A percentile compares a stretch with the other conserved stretches of the same genome.
Conservation (phyloP, 2,888 invertebrate genomes). For the Hirtodrosophila confusa region DNA sequence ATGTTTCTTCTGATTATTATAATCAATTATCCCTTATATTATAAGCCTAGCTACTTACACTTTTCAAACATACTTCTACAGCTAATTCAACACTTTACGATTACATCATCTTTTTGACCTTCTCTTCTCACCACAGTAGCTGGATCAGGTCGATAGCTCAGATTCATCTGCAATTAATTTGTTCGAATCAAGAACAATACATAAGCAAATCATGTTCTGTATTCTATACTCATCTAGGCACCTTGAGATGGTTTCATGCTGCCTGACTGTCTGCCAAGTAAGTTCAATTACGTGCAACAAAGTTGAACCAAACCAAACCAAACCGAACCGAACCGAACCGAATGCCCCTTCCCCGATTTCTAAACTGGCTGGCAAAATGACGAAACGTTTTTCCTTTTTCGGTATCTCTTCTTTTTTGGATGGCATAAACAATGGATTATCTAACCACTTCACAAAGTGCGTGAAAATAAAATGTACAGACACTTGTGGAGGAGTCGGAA, state of each 20-base stretch:
- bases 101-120: background rate
- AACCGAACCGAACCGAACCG: slow-evolving; percentile 57
- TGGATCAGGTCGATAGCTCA: background rate
- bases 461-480: slow-evolving; percentile 65
- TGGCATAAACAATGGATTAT: slow-evolving; percentile 77
- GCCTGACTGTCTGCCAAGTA: slow-evolving; percentile 53
- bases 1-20: no score
- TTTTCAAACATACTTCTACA: no score
- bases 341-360: slow-evolving; percentile 25
- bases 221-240: slow-evolving; percentile 9
- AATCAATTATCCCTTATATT: background rate
- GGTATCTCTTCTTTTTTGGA: slow-evolving; percentile 18
- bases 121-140: slow-evolving; percentile 27
- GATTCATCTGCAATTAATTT: slow-evolving; percentile 43
- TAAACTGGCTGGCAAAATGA: slow-evolving; percentile 64
- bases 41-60: no score
- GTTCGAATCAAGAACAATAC: slow-evolving; percentile 23
- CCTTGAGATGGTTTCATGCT: slow-evolving; percentile 18
- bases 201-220: slow-evolving; percentile 45
- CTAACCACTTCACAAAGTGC: slow-evolving; percentile 79
- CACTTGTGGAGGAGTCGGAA: slow-evolving; percentile 70
- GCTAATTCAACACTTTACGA: no score
- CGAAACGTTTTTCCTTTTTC: slow-evolving; percentile 63
- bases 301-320: slow-evolving; percentile 47
- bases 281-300: slow-evolving; percentile 49